These are phyloP conservation scores for Drosophila gaucha DNA, from an alignment of 2,888 invertebrate genomes.

Conservation along the genomic window DNA sequence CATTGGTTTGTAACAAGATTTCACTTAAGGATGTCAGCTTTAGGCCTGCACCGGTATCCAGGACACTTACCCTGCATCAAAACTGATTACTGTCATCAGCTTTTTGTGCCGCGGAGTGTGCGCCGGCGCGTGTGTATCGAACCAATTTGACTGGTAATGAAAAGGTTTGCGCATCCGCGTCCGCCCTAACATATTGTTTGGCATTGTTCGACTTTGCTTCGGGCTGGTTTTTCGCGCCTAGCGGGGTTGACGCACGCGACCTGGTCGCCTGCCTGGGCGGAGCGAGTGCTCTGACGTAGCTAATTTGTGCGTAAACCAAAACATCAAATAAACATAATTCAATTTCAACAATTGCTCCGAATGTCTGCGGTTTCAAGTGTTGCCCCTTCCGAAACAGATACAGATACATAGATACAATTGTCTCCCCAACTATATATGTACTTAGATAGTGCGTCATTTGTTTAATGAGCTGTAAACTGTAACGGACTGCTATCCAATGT, in stretches of 20 bases:
- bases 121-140: slow-evolving; percentile 61
- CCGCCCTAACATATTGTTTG: slow-evolving; percentile 72
- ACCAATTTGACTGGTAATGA: slow-evolving; percentile 78
- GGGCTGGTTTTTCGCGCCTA: slow-evolving; percentile 84
- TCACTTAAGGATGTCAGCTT: slow-evolving; percentile 84
- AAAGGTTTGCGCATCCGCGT: slow-evolving; percentile 82
- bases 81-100: slow-evolving; percentile 84
- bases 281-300: slow-evolving; percentile 79
- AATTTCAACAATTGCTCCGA: slow-evolving; percentile 82
- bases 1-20: slow-evolving; percentile 85
- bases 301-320: slow-evolving; percentile 82
- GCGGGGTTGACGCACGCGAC: slow-evolving; percentile 77
- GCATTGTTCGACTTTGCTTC: slow-evolving; percentile 66
- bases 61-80: slow-evolving; percentile 74
- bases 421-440: neutral
- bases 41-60: slow-evolving; percentile 31
- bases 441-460: slow-evolving; percentile 36
- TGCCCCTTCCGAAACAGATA: slow-evolving; percentile 19
- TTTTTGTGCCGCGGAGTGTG: slow-evolving; percentile 57
- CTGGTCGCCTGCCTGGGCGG: slow-evolving; percentile 60
- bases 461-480: slow-evolving; percentile 67
- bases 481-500: slow-evolving; percentile 31
- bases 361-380: slow-evolving; percentile 63
- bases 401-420: slow-evolving; percentile 8
- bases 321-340: slow-evolving; percentile 84